phyloP scores from a whole-genome alignment of 2,888 invertebrate genomes.

The Colostygia pectinataria region DNA sequence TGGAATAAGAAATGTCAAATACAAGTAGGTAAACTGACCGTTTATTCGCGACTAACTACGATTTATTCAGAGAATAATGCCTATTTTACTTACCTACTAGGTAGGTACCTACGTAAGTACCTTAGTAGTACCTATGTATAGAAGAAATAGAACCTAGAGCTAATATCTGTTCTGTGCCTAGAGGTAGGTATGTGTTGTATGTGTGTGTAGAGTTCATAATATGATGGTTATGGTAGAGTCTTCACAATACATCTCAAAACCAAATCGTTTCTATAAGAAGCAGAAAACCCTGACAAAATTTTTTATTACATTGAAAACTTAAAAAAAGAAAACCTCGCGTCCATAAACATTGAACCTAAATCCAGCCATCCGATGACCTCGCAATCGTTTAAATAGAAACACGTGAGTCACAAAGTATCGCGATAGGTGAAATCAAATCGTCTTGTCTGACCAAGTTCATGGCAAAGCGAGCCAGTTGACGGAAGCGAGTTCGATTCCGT shows the following conservation, averaged over 20 bases:
- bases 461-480: not conserved
- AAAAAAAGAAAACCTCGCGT: slow-evolving; percentile 13
- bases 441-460: not conserved
- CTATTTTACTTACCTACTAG: too few relatives aligned
- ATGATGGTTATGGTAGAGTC: too few relatives aligned
- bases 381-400: slow-evolving; percentile 5
- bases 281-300: not conserved
- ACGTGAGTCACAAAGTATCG: slow-evolving; percentile 20
- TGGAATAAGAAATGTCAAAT: too few relatives aligned
- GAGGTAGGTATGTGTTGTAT: too few relatives aligned
- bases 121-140: not conserved
- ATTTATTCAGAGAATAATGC: too few relatives aligned
- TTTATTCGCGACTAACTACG: too few relatives aligned
- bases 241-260: too few relatives aligned
- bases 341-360: slow-evolving; percentile 23
- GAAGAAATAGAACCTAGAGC: too few relatives aligned
- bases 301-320: not conserved
- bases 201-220: too few relatives aligned
- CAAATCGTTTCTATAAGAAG: too few relatives aligned
- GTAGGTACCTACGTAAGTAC: not conserved
- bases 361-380: slow-evolving; percentile 19
- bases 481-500: not conserved
- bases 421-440: slow-evolving; percentile 9
- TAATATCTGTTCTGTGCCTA: too few relatives aligned
- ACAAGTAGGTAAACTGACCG: too few relatives aligned